phyloP scores from a whole-genome alignment of 35 echinoderm and acorn worm genomes.

The Hemicentrotus pulcherrimus region DNA sequence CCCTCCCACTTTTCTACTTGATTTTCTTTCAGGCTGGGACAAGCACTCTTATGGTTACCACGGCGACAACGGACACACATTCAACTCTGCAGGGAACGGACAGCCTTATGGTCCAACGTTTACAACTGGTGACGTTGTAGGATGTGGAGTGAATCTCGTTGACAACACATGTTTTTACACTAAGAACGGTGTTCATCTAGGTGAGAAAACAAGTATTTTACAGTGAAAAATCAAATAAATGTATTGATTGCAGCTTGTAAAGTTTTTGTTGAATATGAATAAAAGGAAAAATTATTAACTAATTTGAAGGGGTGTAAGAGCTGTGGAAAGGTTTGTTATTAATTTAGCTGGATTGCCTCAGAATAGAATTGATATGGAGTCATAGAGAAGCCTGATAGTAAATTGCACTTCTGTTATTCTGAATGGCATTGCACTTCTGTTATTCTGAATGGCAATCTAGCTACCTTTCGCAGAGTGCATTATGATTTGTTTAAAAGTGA shows the following conservation, averaged over 20 bases:
- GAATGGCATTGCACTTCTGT: too few relatives aligned
- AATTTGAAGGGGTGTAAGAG: not conserved
- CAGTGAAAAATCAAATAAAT: not conserved
- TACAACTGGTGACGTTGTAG: conserved; percentile 96
- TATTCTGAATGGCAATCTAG: too few relatives aligned
- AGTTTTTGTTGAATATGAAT: not conserved
- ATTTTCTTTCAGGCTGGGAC: conserved; percentile 69
- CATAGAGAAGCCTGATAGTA: too few relatives aligned
- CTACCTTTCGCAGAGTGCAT: too few relatives aligned
- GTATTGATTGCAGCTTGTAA: not conserved
- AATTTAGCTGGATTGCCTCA: not conserved
- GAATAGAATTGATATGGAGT: not conserved
- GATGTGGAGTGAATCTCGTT: conserved; percentile 94
- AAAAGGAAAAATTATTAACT: not conserved
- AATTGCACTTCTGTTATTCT: too few relatives aligned
- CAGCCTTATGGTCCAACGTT: conserved; percentile 94
- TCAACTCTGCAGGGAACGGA: conserved; percentile 80
- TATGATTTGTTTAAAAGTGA: not conserved
- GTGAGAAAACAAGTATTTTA: conserved; percentile 19
- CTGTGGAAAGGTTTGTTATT: not conserved
- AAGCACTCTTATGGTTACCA: conserved; percentile 99
- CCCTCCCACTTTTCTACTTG: not conserved
- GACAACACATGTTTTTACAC: conserved; percentile 94
- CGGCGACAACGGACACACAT: conserved; percentile 91
- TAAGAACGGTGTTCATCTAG: conserved; percentile 94